These are phyloP conservation scores for Drosophila kurseongensis DNA, from an alignment of 1,140 invertebrate species.

Conservation along the genomic window DNA sequence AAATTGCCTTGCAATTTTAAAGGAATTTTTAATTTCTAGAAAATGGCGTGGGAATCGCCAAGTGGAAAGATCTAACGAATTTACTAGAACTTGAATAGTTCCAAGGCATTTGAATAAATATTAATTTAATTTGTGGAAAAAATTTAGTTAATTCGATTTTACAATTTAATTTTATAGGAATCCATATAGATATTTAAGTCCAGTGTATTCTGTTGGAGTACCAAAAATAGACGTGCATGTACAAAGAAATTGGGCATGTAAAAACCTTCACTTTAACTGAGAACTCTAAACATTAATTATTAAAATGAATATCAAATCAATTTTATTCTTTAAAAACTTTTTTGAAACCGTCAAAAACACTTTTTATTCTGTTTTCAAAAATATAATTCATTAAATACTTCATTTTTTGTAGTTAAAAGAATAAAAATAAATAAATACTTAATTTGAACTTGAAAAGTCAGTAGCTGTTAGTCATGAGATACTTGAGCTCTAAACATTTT, in stretches of 20 bases:
- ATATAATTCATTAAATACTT: too few species aligned
- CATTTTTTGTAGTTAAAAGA: not conserved
- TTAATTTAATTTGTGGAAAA: not conserved
- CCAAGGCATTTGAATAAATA: not conserved
- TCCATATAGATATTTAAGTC: too few species aligned
- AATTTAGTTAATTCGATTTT: not conserved
- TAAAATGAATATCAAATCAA: not conserved
- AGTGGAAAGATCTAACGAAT: not conserved
- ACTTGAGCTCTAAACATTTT: constrained; percentile 2
- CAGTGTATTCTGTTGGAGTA: too few species aligned
- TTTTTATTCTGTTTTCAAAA: too few species aligned
- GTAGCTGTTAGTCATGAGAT: not conserved
- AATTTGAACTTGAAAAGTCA: not conserved
- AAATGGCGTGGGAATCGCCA: not conserved
- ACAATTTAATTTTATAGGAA: too few species aligned
- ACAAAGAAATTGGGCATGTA: too few species aligned
- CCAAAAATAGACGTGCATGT: too few species aligned
- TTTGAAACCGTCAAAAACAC: too few species aligned
- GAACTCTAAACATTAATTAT: too few species aligned
- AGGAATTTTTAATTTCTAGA: not conserved
- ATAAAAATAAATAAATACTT: not conserved
- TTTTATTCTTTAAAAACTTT: not conserved
- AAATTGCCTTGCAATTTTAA: not conserved
- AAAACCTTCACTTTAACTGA: too few species aligned
- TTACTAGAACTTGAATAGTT: not conserved